phyloP scores from a whole-genome alignment of 2,113 vertebrate species.

The Sardina pilchardus region DNA sequence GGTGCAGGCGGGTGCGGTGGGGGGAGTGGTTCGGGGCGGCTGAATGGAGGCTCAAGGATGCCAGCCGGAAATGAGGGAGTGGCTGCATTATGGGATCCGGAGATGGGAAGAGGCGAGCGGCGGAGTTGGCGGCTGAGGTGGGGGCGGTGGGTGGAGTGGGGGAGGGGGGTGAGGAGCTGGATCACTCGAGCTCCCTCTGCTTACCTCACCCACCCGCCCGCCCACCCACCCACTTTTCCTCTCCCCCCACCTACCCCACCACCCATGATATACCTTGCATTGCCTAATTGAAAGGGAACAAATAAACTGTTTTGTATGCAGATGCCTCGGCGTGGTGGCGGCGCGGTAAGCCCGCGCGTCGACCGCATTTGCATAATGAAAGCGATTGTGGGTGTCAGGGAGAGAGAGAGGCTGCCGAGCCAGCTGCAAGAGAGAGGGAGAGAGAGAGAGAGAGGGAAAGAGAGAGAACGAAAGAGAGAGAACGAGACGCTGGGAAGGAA shows the following conservation, averaged over 20 bases:
- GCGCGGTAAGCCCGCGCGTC: slow-evolving; percentile 45
- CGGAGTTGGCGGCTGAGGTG: not conserved
- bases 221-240: not conserved
- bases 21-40: not conserved
- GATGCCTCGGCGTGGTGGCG: slow-evolving; percentile 23
- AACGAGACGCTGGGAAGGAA: slow-evolving; percentile 14
- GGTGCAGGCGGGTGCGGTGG: too few species aligned
- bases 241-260: not conserved
- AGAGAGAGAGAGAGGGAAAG: not conserved
- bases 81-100: not conserved
- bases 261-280: slow-evolving; percentile 50
- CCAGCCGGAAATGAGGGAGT: slow-evolving; percentile 8
- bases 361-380: slow-evolving; percentile 58
- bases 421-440: not conserved
- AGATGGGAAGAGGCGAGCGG: not conserved
- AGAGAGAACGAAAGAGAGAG: not conserved
- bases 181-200: not conserved
- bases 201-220: not conserved
- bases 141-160: not conserved
- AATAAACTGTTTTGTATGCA: slow-evolving; percentile 66
- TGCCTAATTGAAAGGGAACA: slow-evolving; percentile 54
- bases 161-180: not conserved
- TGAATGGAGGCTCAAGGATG: not conserved
- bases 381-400: slow-evolving; percentile 49
- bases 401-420: slow-evolving; percentile 22